A percentile compares a stretch with the other conserved stretches of the same genome.
Evolutionary conservation across 2,113 vertebrate species (phyloP).

Genomic region (Salminus brasiliensis): DNA sequence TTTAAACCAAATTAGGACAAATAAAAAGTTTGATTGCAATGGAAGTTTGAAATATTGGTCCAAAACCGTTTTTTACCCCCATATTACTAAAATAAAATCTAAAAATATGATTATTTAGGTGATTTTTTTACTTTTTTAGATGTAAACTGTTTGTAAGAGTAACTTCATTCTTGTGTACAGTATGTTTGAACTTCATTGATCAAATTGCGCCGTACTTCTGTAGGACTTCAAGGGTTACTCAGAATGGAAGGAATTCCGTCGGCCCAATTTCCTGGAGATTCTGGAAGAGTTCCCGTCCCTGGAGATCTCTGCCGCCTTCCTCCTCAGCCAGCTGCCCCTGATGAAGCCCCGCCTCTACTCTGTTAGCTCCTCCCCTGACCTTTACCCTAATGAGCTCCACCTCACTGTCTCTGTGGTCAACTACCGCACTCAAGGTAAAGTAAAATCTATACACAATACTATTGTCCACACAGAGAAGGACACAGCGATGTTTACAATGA

Average conservation of each 20-base stretch:
- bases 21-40: too few species aligned
- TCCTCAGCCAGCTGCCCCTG: slow-evolving; percentile 81
- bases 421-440: slow-evolving; percentile 79
- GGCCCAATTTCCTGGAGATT: slow-evolving; percentile 80
- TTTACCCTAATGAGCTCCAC: slow-evolving; percentile 77
- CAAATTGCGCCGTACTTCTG: neutral
- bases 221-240: slow-evolving; percentile 78
- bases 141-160: too few species aligned
- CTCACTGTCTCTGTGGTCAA: slow-evolving; percentile 81
- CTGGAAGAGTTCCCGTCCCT: slow-evolving; percentile 82
- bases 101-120: too few species aligned
- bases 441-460: neutral
- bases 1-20: too few species aligned
- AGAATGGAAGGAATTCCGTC: slow-evolving; percentile 79
- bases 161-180: too few species aligned
- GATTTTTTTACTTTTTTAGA: too few species aligned
- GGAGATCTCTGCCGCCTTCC: slow-evolving; percentile 72
- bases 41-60: too few species aligned
- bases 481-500: neutral
- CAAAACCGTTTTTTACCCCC: too few species aligned
- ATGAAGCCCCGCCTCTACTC: slow-evolving; percentile 87
- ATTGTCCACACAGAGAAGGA: neutral
- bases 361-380: slow-evolving; percentile 80
- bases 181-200: neutral
- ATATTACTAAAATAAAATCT: too few species aligned